Evolutionary conservation across 2,888 invertebrate species (phyloP).

Genomic region (Entomobrya proxima): DNA sequence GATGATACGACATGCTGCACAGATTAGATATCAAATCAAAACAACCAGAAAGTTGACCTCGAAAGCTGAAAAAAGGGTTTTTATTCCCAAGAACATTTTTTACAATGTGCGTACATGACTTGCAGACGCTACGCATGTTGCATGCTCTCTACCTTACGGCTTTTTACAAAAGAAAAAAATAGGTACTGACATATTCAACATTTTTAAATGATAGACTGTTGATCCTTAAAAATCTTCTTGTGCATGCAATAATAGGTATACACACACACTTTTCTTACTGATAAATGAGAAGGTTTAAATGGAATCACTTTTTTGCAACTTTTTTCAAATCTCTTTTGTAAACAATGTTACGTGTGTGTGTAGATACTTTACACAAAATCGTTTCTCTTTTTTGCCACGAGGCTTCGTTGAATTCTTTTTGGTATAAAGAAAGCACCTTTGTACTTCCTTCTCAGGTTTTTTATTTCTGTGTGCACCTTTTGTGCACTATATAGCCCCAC

Average conservation of each 20-base stretch:
- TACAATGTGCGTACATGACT: conserved; percentile 33
- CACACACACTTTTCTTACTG: background rate
- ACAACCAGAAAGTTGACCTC: conserved; percentile 43
- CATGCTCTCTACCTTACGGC: conserved; percentile 1
- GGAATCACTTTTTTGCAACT: conserved; percentile 10
- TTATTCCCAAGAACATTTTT: conserved; percentile 1
- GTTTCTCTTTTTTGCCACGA: conserved; percentile 37
- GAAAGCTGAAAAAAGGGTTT: conserved; percentile 32
- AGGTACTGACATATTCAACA: background rate
- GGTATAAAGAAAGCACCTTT: background rate
- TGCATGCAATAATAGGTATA: conserved; percentile 6
- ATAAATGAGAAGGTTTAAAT: conserved; percentile 21
- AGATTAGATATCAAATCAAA: conserved; percentile 34
- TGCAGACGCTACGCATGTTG: conserved; percentile 27
- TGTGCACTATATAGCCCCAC: too few relatives aligned
- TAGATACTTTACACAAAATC: background rate
- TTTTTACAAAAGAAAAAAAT: background rate
- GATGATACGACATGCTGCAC: background rate
- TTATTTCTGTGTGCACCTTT: background rate
- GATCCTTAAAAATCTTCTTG: background rate
- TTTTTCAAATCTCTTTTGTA: too few relatives aligned
- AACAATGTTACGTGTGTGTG: background rate
- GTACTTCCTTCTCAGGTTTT: conserved; percentile 19
- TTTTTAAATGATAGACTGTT: conserved; percentile 24
- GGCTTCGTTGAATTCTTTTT: background rate